Base-by-base conservation (phyloP, 2,113 vertebrate species). In the Carassius auratus region DNA sequence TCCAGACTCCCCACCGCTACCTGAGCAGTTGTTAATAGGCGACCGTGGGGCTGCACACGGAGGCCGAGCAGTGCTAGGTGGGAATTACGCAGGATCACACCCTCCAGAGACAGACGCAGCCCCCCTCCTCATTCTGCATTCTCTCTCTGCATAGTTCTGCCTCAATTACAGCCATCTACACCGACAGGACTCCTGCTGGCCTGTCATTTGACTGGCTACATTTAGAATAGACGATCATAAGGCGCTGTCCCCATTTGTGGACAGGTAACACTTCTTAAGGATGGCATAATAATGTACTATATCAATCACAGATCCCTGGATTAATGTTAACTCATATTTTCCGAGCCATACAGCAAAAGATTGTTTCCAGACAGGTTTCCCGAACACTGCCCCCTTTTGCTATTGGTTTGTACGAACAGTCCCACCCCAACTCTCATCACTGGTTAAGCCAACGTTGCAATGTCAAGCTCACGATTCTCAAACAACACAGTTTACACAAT, bases 81-180 rank as follows among this genome's bases (percentile, higher is more conserved):
- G 87, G 87, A 89, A 86, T 84, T 83, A 88, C 59, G 26, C 55
- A 12, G 77, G 78, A 85, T 88, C 80, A 85, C 87, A 87, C 84
- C 68, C 82, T 85, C 81, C n/a, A 0, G 73, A 87, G 81, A 82
- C 77, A 81, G 66, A 85, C 12, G 2, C 23, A 15, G 14, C 36
- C 66, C 45, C 55, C n/a, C 66, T n/a, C 30, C 55, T 36, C 45
- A 74, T 85, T 79, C 57, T 14, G 57, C 68, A 52, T 69, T 55
- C 61, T 62, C 78, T 64, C 26, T 52, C 59, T 85, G 66, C 36
- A 33, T 78, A 78, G 66, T 77, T 76, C 81, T 42, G n/a, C 79
- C 68, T 90, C 87, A 90, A 83, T 85, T 83, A 84, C 38, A 26
- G 71, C 59, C 57, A 50, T n/a, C 84, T 62, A 80, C 85, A 81